Evolutionary conservation across 2,113 vertebrate species (phyloP).

Genomic region (Bos javanicus): DNA sequence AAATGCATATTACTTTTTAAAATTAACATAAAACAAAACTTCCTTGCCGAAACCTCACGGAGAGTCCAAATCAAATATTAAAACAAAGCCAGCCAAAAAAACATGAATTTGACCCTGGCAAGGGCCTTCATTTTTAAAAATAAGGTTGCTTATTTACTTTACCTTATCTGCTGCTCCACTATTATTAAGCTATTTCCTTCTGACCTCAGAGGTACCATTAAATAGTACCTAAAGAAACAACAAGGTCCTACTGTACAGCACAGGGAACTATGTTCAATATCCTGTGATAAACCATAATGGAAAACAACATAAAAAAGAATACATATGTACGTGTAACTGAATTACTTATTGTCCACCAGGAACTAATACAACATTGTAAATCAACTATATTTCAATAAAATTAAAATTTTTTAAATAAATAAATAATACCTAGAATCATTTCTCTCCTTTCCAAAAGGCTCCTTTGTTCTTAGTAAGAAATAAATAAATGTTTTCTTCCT

Average conservation of each 20-base stretch:
- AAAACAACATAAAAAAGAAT: not conserved
- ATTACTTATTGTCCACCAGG: not conserved
- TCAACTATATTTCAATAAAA: not conserved
- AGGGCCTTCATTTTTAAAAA: not conserved
- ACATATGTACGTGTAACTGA: not conserved
- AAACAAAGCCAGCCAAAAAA: not conserved
- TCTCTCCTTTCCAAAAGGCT: not conserved
- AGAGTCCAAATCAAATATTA: not conserved
- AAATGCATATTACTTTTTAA: not conserved
- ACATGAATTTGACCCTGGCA: not conserved
- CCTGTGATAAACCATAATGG: not conserved
- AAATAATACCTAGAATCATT: not conserved
- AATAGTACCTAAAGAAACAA: not conserved
- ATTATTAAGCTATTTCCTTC: not conserved
- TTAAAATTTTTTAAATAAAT: not conserved
- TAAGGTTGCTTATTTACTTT: not conserved
- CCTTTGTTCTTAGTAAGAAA: constrained; percentile 8
- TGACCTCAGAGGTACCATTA: not conserved
- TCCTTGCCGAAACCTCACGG: not conserved
- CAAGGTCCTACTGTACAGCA: not conserved
- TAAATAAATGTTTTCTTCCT: not conserved
- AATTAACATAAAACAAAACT: not conserved
- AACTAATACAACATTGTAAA: not conserved
- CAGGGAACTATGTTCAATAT: not conserved
- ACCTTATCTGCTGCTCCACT: not conserved